Evolutionary conservation across 2,888 invertebrate genomes (phyloP).

Genomic region (Eupithecia subfuscata): DNA sequence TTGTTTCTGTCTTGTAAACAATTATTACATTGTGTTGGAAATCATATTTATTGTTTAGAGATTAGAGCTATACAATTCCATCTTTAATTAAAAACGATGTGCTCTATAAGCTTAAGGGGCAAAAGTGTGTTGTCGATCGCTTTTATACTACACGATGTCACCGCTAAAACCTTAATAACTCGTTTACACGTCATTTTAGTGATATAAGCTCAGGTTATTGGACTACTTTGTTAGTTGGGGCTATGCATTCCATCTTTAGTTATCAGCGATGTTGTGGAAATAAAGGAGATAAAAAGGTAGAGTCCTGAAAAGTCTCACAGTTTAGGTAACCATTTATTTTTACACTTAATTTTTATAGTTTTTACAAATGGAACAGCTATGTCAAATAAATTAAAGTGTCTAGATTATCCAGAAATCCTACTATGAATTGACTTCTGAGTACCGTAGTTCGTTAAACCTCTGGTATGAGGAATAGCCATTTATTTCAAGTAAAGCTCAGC

Average conservation of each 20-base stretch:
- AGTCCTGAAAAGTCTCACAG: background rate
- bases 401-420: conserved; percentile 4
- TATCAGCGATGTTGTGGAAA: background rate
- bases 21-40: too few species aligned
- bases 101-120: too few species aligned
- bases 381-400: background rate
- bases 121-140: too few species aligned
- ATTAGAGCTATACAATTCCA: too few species aligned
- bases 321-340: background rate
- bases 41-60: background rate
- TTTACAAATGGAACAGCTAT: too few species aligned
- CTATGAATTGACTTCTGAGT: background rate
- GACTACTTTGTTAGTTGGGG: too few species aligned
- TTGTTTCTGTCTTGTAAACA: too few species aligned
- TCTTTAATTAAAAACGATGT: too few species aligned
- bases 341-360: background rate
- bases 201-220: too few species aligned
- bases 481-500: conserved; percentile 24
- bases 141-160: too few species aligned
- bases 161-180: too few species aligned
- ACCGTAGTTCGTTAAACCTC: conserved; percentile 2
- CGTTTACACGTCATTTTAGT: too few species aligned
- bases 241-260: rapidly evolving
- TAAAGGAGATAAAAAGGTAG: background rate
- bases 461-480: conserved; percentile 10